These are phyloP conservation scores for Harpagifer antarcticus DNA, from an alignment of 2,797 vertebrate genomes.

Conservation along the genomic window DNA sequence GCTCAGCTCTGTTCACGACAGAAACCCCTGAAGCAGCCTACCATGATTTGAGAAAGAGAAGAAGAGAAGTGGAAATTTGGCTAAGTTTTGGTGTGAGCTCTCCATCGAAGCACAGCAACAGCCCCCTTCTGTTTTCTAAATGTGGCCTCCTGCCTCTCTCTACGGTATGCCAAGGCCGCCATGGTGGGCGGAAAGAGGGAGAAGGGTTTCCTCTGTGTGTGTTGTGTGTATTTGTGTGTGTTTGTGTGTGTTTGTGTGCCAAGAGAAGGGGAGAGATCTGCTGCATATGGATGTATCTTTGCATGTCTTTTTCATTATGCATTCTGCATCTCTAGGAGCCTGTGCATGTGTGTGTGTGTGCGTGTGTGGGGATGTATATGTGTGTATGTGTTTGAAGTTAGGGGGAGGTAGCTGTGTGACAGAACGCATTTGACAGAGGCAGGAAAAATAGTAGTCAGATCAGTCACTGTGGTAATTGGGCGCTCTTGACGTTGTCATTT, in stretches of 20 bases:
- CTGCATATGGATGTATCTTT: conserved; percentile 42
- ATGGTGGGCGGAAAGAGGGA: conserved; percentile 48
- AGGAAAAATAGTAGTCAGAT: conserved; percentile 72
- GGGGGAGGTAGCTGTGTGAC: conserved; percentile 52
- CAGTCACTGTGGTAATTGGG: conserved; percentile 77
- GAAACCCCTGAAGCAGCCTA: conserved; percentile 38
- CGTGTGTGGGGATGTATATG: background rate
- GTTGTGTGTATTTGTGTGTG: conserved; percentile 35
- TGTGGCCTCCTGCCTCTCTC: conserved; percentile 64
- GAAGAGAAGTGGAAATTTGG: conserved; percentile 56
- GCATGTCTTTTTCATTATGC: conserved; percentile 53
- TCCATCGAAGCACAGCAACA: conserved; percentile 63
- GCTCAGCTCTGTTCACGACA: conserved; percentile 45
- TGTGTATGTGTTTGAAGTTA: conserved; percentile 17
- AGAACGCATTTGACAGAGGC: conserved; percentile 62
- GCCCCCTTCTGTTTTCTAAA: conserved; percentile 72
- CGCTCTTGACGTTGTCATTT: conserved; percentile 74
- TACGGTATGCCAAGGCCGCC: conserved; percentile 58
- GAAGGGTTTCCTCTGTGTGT: conserved; percentile 59
- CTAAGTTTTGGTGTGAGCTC: conserved; percentile 56
- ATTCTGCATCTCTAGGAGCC: conserved; percentile 35
- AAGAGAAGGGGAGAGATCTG: conserved; percentile 29
- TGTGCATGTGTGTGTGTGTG: conserved; percentile 12
- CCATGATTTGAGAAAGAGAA: conserved; percentile 45
- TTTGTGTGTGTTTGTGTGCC: conserved; percentile 30